These are phyloP conservation scores for Acleris sparsana DNA, from an alignment of 2,888 invertebrate genomes.

Conservation along the genomic window DNA sequence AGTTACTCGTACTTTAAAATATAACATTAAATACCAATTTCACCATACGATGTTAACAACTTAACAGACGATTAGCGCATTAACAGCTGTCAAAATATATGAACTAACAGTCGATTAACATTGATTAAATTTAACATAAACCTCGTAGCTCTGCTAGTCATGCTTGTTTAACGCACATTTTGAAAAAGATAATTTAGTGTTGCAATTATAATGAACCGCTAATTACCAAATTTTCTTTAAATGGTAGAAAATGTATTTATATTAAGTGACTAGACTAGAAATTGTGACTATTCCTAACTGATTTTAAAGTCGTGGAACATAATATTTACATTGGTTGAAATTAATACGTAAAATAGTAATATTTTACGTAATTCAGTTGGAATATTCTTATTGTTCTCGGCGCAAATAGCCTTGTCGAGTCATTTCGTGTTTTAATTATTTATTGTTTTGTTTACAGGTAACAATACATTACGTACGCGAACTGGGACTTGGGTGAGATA, in stretches of 20 bases:
- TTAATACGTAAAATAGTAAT: background rate
- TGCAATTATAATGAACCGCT: background rate
- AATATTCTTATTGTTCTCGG: constrained; percentile 21
- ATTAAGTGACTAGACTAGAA: too few relatives aligned
- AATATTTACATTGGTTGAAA: too few relatives aligned
- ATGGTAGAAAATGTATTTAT: background rate
- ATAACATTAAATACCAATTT: too few relatives aligned
- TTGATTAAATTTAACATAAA: too few relatives aligned
- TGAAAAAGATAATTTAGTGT: background rate
- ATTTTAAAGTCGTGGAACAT: too few relatives aligned
- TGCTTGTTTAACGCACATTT: constrained; percentile 27
- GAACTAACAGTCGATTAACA: too few relatives aligned
- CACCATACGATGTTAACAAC: too few relatives aligned
- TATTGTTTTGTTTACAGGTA: constrained; percentile 34
- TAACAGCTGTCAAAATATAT: too few relatives aligned
- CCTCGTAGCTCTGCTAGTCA: background rate
- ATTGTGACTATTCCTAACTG: too few relatives aligned
- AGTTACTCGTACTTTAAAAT: too few relatives aligned
- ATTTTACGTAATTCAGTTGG: constrained; percentile 9
- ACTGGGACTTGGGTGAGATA: constrained; percentile 18
- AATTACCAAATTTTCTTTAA: background rate
- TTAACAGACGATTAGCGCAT: too few relatives aligned
- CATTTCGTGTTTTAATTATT: constrained; percentile 25
- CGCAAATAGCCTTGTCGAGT: constrained; percentile 16
- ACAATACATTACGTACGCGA: constrained; percentile 1